Evolutionary conservation across 2,888 invertebrate genomes (phyloP).

Genomic region (Ophioninae sp.): DNA sequence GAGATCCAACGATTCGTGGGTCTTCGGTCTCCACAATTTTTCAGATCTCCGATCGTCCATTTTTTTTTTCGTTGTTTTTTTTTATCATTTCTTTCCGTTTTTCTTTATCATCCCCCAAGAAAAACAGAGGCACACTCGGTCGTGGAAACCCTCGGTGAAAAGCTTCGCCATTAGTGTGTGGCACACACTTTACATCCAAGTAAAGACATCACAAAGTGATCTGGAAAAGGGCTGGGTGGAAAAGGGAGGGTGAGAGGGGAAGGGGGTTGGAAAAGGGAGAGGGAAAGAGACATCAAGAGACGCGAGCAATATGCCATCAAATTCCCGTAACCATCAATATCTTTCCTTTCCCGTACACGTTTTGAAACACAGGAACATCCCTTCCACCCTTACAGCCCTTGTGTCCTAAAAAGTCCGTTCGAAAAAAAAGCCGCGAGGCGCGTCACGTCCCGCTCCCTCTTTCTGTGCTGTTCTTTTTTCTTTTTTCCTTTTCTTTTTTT

Average conservation of each 20-base stretch:
- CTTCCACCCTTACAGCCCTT: conserved; percentile 55
- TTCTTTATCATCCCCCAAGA: conserved; percentile 28
- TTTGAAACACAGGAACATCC: conserved; percentile 56
- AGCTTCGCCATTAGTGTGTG: conserved; percentile 66
- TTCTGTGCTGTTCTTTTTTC: background rate
- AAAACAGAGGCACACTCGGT: conserved; percentile 20
- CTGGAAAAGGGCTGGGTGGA: conserved; percentile 60
- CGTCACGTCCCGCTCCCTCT: conserved; percentile 59
- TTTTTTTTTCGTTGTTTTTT: background rate
- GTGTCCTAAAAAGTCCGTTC: conserved; percentile 45
- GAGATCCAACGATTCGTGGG: conserved; percentile 30
- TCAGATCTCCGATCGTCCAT: conserved; percentile 40
- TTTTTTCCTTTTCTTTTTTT: background rate
- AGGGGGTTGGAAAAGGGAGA: conserved; percentile 55
- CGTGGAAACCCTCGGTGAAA: conserved; percentile 14
- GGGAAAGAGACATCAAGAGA: conserved; percentile 68
- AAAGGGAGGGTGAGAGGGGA: conserved; percentile 50
- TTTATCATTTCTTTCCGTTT: background rate
- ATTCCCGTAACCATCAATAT: conserved; percentile 81
- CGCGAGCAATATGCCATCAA: conserved; percentile 80
- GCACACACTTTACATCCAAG: conserved; percentile 68
- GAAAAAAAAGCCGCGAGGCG: conserved; percentile 38
- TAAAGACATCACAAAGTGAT: conserved; percentile 80
- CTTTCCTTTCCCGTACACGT: conserved; percentile 69
- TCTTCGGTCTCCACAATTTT: conserved; percentile 36